Evolutionary conservation across 1,140 invertebrate genomes (phyloP), one percentile per base, ranked within the genome.

Genomic region (Thaumetopoea pityocampa): DNA sequence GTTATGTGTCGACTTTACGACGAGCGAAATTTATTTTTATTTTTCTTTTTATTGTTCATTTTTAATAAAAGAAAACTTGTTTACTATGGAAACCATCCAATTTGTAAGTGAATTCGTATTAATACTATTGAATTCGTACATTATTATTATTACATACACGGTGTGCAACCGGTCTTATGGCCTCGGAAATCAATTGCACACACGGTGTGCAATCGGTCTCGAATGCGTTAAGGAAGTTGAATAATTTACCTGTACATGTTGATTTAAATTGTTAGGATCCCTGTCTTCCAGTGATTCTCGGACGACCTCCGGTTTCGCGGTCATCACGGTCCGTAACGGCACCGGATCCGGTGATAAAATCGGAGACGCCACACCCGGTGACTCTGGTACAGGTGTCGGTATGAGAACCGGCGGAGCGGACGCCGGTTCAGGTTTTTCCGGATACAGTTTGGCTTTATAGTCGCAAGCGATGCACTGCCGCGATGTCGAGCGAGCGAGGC

Each of bases 231-330:
- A n/a, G n/a, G n/a, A n/a, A n/a, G n/a, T n/a, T n/a, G n/a, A n/a
- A n/a, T n/a, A n/a, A 44, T 44, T 59, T 70, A 92, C 91, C 88
- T 92, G 90, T 17, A 92, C 69, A 72, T 92, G 90, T 43, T 88
- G 86, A 61, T 91, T 92, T 19, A 92, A 67, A 48, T 81, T 88
- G 51, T 91, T 90, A 0, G 91, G 91, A 61, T 92, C 91, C 43
- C 91, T 71, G 36, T 92, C 90, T 43, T 92, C 90, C 6, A 92
- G 71, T 23, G 90, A 87, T 15, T 87, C 71, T 2, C 62, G 60
- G 10, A 85, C 81, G 32, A 65, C 19, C 20, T 47, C 43, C 15
- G 43, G 38, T 28, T 46, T 45, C 30, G 59, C 63, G 38, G 48
- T 48, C 41, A 45, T 55, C 12, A 44, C 23, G 33, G 20, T 20